Evolutionary conservation across 2,113 vertebrate genomes (phyloP).

Genomic region (Arothron firmamentum): DNA sequence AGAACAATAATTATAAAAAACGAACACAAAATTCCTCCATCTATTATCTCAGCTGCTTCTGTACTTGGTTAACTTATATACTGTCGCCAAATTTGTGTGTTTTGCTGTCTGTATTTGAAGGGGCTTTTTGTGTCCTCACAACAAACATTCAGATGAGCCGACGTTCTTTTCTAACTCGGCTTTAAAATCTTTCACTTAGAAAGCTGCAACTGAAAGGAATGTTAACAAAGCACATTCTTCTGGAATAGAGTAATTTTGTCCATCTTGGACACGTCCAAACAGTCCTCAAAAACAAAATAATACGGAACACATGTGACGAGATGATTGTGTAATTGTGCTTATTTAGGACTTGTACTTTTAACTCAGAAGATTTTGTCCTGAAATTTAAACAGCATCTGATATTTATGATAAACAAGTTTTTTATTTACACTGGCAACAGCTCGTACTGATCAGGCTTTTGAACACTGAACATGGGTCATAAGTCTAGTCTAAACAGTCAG

Average conservation of each 20-base stretch:
- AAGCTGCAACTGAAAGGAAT: too few species aligned
- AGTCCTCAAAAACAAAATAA: not conserved
- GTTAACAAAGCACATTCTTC: not conserved
- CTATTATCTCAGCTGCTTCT: too few species aligned
- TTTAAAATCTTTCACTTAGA: too few species aligned
- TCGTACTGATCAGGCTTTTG: not conserved
- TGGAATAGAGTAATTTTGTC: not conserved
- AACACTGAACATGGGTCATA: not conserved
- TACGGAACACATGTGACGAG: not conserved
- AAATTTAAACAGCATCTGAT: slow-evolving; percentile 14
- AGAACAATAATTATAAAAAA: not conserved
- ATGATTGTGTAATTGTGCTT: not conserved
- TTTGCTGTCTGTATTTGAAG: too few species aligned
- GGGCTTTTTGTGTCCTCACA: too few species aligned
- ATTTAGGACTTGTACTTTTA: not conserved
- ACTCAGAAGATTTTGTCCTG: slow-evolving; percentile 3
- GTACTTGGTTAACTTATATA: too few species aligned
- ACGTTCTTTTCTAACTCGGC: too few species aligned
- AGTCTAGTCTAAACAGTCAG: not conserved
- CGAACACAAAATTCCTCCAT: too few species aligned
- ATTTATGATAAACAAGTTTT: slow-evolving; percentile 13
- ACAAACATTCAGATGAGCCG: too few species aligned
- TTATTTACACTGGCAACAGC: slow-evolving; percentile 8
- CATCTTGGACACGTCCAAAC: not conserved
- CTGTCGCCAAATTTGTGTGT: too few species aligned